A percentile compares a stretch with the other conserved stretches of the same genome.
Conservation (phyloP, 2,888 invertebrate species). For the Cryptus armator region DNA sequence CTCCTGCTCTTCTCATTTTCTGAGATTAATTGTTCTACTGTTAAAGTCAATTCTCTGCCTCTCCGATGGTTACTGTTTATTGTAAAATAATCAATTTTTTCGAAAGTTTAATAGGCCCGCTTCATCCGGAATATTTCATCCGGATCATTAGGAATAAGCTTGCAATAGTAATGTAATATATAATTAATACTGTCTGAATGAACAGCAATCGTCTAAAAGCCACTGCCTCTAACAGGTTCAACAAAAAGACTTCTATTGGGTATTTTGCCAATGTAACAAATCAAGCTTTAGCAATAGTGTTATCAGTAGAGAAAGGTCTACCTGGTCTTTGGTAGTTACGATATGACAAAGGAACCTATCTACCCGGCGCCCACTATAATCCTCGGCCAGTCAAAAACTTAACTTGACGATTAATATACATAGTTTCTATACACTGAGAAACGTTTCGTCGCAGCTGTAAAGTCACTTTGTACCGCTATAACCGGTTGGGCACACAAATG, state of each 20-base stretch:
- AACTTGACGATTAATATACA: constrained; percentile 51
- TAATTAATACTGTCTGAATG: too few relatives aligned
- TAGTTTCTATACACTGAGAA: background rate
- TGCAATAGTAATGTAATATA: too few relatives aligned
- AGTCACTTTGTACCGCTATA: constrained; percentile 32
- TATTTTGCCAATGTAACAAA: constrained; percentile 20
- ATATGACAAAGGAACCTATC: background rate
- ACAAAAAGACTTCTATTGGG: background rate
- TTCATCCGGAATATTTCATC: too few relatives aligned
- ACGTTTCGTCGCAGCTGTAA: constrained; percentile 18
- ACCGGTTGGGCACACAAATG: constrained; percentile 33
- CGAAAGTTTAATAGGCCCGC: too few relatives aligned
- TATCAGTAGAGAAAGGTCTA: background rate
- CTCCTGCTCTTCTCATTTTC: too few relatives aligned
- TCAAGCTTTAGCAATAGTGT: constrained; percentile 2
- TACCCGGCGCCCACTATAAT: constrained; percentile 37
- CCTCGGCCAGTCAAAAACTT: constrained; percentile 49
- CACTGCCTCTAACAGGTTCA: too few relatives aligned
- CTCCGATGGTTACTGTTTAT: too few relatives aligned
- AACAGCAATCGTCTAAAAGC: too few relatives aligned
- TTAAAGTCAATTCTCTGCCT: too few relatives aligned
- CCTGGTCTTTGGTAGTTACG: background rate
- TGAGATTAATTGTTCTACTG: too few relatives aligned
- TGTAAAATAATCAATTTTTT: too few relatives aligned
- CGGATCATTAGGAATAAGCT: too few relatives aligned